Evolutionary conservation across 2,888 invertebrate species (phyloP), one percentile per base, ranked within the genome.

Genomic region (Reticulitermes lucifugus): DNA sequence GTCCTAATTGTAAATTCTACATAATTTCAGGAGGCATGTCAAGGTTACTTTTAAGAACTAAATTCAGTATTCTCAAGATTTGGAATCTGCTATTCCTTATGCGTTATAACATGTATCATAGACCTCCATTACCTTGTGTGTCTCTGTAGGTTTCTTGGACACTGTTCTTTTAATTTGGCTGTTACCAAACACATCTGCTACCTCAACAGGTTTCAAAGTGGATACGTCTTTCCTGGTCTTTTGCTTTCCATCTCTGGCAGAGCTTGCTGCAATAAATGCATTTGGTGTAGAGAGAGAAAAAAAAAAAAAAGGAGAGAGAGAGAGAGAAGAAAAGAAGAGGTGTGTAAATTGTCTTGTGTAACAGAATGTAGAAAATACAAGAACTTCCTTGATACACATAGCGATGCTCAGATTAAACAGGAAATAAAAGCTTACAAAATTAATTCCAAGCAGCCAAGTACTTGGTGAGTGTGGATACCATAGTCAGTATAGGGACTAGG

Each of bases 121-220:
- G 14, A 21, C 7, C 4, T 5, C 29, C 29, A 29, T 77, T 77
- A 77, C 77, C 77, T 77, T 77, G 9, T 77, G 46, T 18, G 3
- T 51, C 22, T 77, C 46, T 43, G 22, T 4, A 35, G 3, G 2
- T n/a, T n/a, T 77, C 22, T 46, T 77, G 2, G n/a, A n/a, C 21
- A 12, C n/a, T 5, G 77, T 77, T 77, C 77, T 77, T n/a, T 46
- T 46, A 46, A 77, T 18, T 0, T 43, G 43, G 29, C 77, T 77
- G 25, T 46, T n/a, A 43, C 77, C 77, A 77, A 77, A 77, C 25
- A 77, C 46, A 77, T 77, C 77, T 46, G n/a, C 43, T 46, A 51
- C 77, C 21, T 46, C 41, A 6, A 77, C n/a, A 46, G 77, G 77
- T n/a, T 43, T 77, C n/a, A 77, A 46, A 12, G 22, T 77, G 43